Evolutionary conservation across 2,113 vertebrate genomes (phyloP).

Genomic region (Oreotrochilus melanogaster): DNA sequence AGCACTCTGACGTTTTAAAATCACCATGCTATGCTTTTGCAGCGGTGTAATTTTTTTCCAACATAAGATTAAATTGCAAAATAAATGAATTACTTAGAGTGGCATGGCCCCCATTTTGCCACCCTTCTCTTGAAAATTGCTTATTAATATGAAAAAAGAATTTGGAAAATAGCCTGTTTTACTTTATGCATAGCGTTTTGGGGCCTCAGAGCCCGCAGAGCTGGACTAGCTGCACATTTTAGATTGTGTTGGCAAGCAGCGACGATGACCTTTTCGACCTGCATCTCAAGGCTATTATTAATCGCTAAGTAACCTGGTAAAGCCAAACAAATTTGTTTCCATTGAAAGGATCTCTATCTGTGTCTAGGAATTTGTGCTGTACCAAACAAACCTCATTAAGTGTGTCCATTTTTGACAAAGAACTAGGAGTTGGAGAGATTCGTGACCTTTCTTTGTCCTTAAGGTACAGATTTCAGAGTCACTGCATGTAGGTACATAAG

Average conservation of each 20-base stretch:
- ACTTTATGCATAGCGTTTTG: slow-evolving; percentile 73
- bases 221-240: slow-evolving; percentile 68
- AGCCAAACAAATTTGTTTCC: slow-evolving; percentile 99
- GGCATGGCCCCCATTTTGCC: slow-evolving; percentile 87
- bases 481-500: slow-evolving; percentile 61
- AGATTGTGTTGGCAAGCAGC: slow-evolving; percentile 74
- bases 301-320: slow-evolving; percentile 94
- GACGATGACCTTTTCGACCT: slow-evolving; percentile 86
- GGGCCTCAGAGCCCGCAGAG: slow-evolving; percentile 61
- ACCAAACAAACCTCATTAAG: slow-evolving; percentile 98
- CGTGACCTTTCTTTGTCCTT: slow-evolving; percentile 88
- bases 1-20: slow-evolving; percentile 90
- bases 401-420: slow-evolving; percentile 90
- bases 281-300: slow-evolving; percentile 91
- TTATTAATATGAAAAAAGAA: slow-evolving; percentile 90
- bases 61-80: slow-evolving; percentile 93
- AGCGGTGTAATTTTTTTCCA: slow-evolving; percentile 86
- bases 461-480: slow-evolving; percentile 77
- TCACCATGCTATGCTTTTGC: slow-evolving; percentile 83
- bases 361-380: slow-evolving; percentile 91
- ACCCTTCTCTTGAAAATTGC: slow-evolving; percentile 86
- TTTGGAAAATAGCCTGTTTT: slow-evolving; percentile 81
- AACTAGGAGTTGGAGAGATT: slow-evolving; percentile 81
- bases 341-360: slow-evolving; percentile 96
- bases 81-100: slow-evolving; percentile 95